Base-by-base conservation (phyloP, 2,797 vertebrate species). In the Poecilia wingei region DNA sequence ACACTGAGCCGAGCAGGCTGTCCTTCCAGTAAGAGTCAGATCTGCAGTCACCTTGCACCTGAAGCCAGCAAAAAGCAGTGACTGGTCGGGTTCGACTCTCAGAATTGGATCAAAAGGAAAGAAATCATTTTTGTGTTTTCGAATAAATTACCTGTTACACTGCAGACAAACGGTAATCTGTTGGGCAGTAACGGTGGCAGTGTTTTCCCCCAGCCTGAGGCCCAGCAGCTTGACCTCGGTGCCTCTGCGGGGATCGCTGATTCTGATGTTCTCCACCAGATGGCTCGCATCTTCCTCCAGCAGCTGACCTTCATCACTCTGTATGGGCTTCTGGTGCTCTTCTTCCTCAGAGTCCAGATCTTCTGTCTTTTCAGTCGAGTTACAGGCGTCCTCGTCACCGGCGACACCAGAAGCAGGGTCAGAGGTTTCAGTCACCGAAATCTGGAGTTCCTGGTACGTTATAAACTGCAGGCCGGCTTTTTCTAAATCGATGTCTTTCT, bases 11-110 rank as follows among this genome's bases (percentile, higher is more conserved):
- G 85, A 39, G 79, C 94, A 96, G 20, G 91, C 33, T 10, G 90
- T 87, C 85, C 90, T 92, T 18, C 90, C 94, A 20, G 72, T 94
- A 83, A 97, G 84, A 0, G 88, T 92, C 79, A 97, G 88, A 80
- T 97, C 96, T 53, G 96, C 95, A 4, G 90, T 95, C 22, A 96
- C 88, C 85, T 97, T 97, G 91, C 96, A 97, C 93, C 96, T 97
- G 83, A 39, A 83, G 45, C 74, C 8, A 69, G 36, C 0, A 78
- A 25, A 69, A 33, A 76, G 1, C 7, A 72, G 18, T 14, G 33
- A 20, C n/a, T 16, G 33, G 69, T 77, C n/a, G 41, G 51, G 36
- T 45, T 82, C 51, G 12, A 10, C 46, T 6, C 39, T 36, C 16
- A 49, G 18, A 36, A 61, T 39, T 14, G 25, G 18, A 31, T 41